Evolutionary conservation across 2,113 vertebrate genomes (phyloP), one percentile per base, ranked within the genome.

Genomic region (Lepus timidus): DNA sequence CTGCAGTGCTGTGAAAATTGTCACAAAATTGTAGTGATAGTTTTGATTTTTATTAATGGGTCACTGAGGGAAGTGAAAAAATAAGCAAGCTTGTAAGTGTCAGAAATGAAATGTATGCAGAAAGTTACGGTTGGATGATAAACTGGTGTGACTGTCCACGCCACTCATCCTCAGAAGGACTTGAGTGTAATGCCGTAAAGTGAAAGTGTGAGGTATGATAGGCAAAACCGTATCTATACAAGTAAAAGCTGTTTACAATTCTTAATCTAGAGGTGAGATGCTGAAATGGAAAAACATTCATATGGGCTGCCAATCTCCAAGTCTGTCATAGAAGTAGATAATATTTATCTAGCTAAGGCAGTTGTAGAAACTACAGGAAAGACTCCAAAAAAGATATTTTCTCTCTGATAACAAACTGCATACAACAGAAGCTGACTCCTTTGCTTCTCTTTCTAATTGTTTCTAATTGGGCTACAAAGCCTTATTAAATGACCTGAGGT

Each of bases 341-440:
- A 12, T 93, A 75, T 90, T 65, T 79, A 70, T 61, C 17, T 58
- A 39, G 25, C 55, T 65, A 55, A 52, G 2, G 6, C 68, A 36
- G 23, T 55, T 74, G 25, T 27, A 92, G 89, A 88, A 82, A 85
- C 11, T 52, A 64, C 13, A 76, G 36, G 76, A 87, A 92, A 74
- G 65, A 86, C 2, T 65, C n/a, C 70, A 19, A 74, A 44, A 73
- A 61, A 82, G 36, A 65, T 61, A 25, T 39, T 55, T 25, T 93
- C 23, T 91, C 22, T 36, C 52, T 87, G n/a, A 55, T 25, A 71
- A 25, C 22, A 81, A 84, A 84, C 39, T 49, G 58, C 2, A 79
- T 19, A 70, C 1, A 88, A 80, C 73, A 88, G 78, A 81, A 71
- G 16, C 71, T 75, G 70, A 83, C 20, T 93, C 19, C 14, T 64